Base-by-base conservation (phyloP, 2,113 vertebrate species). In the Carlito syrichta region DNA sequence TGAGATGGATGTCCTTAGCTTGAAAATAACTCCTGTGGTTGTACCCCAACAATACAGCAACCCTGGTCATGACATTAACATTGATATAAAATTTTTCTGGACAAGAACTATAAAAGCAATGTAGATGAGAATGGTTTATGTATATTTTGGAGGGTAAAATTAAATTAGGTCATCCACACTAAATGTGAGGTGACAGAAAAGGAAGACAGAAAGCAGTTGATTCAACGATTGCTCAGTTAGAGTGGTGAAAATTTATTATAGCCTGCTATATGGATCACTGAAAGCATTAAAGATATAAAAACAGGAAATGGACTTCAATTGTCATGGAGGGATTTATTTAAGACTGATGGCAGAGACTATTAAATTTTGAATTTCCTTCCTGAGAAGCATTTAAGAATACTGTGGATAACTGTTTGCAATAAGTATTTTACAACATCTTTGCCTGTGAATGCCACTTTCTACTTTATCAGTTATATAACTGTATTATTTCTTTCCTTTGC, bases 321-420 rank as follows among this genome's bases (percentile, higher is more conserved):
- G 76, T 89, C 74, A 89, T 38, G 76, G 52, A 77, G 30, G 40
- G 79, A 79, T 96, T 96, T 94, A 45, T 85, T 92, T 48, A 89
- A 89, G 74, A 89, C 60, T 27, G 62, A 91, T 71, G 50, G 82
- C 22, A 54, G 63, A 96, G 78, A 48, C 63, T 74, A 58, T 60
- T 93, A 94, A 93, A 81, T 94, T 79, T 50, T 91, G 73, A 86
- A 62, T 93, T 95, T 95, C 91, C 82, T 93, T 92, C 50, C 77
- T 93, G 56, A 68, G 52, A 89, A 86, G 13, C 85, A 62, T 78
- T 86, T 94, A 86, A 96, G 78, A 89, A 74, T 63, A 35, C 32
- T 22, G 5, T 83, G 48, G 43, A 62, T 52, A 76, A 20, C 19
- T 95, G 16, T 94, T 93, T 89, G 14, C 89, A 71, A 20, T 84